A percentile compares a stretch with the other conserved stretches of the same genome.
Conservation (phyloP, 2,113 vertebrate genomes). For the Apeltes quadracus region DNA sequence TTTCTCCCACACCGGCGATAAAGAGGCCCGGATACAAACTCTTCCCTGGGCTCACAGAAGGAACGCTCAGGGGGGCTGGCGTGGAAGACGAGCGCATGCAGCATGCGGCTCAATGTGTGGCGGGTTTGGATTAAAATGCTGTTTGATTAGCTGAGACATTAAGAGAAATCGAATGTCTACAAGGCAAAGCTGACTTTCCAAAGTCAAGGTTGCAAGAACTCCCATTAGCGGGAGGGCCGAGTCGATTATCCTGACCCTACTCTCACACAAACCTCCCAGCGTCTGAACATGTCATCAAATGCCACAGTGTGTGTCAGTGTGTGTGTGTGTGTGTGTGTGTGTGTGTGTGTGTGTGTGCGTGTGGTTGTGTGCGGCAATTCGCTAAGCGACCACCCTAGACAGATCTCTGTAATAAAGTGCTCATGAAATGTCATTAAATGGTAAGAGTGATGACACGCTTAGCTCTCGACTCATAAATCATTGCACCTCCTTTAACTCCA, state of each 20-base stretch:
- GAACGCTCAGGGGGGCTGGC: constrained; percentile 13
- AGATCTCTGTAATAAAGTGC: constrained; percentile 8
- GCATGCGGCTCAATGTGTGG: too few species aligned
- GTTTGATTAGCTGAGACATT: too few species aligned
- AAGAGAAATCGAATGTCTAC: constrained; percentile 36
- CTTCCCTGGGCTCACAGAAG: constrained; percentile 14
- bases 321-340: not conserved
- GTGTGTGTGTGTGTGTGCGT: not conserved
- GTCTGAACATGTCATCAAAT: constrained; percentile 17
- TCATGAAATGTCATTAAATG: constrained; percentile 33
- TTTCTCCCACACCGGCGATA: constrained; percentile 5
- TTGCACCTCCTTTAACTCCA: constrained; percentile 20
- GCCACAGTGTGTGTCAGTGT: not conserved
- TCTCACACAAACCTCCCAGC: not conserved
- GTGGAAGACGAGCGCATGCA: not conserved
- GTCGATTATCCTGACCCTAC: constrained; percentile 17
- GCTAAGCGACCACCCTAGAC: constrained; percentile 1
- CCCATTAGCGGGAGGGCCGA: constrained; percentile 1
- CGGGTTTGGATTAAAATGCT: too few species aligned
- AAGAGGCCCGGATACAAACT: constrained; percentile 17
- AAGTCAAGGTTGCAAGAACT: constrained; percentile 37
- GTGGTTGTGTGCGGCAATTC: constrained; percentile 20
- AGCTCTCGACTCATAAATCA: constrained; percentile 24
- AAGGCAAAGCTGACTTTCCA: constrained; percentile 36
- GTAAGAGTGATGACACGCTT: constrained; percentile 14